These are phyloP conservation scores for Hylyphantes graminicola DNA, from an alignment of 1,140 invertebrate species.

Conservation along the genomic window DNA sequence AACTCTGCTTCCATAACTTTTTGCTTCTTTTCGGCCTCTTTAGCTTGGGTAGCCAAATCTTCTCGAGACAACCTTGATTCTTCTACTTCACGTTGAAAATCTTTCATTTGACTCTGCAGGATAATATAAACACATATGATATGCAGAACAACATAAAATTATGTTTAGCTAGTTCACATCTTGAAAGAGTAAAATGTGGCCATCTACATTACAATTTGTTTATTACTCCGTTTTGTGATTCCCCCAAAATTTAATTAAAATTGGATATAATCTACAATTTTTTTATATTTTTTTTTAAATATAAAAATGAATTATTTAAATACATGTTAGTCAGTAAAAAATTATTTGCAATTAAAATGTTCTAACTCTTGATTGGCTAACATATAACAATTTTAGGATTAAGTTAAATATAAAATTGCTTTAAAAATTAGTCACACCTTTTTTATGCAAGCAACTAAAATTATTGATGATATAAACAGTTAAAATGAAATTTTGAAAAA, in stretches of 20 bases:
- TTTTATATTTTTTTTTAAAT: too few species aligned
- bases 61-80: slow-evolving; percentile 87
- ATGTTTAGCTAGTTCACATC: too few species aligned
- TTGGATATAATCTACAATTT: too few species aligned
- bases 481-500: neutral
- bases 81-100: slow-evolving; percentile 90
- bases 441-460: neutral
- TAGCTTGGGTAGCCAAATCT: slow-evolving; percentile 81
- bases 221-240: too few species aligned
- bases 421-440: neutral
- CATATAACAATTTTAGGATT: too few species aligned
- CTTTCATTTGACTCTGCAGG: slow-evolving; percentile 83
- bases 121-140: neutral
- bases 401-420: neutral
- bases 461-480: neutral
- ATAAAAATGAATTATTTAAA: too few species aligned
- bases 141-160: neutral
- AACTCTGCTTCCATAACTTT: slow-evolving; percentile 93
- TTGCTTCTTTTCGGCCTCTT: slow-evolving; percentile 91
- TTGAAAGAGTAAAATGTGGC: too few species aligned
- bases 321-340: too few species aligned
- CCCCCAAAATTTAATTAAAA: too few species aligned
- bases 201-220: too few species aligned
- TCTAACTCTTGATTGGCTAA: too few species aligned
- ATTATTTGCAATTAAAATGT: too few species aligned